Percentiles rank a stretch among this genome's conserved stretches.
Conservation (phyloP, 1,140 invertebrate species). For the Sycophila sp. region DNA sequence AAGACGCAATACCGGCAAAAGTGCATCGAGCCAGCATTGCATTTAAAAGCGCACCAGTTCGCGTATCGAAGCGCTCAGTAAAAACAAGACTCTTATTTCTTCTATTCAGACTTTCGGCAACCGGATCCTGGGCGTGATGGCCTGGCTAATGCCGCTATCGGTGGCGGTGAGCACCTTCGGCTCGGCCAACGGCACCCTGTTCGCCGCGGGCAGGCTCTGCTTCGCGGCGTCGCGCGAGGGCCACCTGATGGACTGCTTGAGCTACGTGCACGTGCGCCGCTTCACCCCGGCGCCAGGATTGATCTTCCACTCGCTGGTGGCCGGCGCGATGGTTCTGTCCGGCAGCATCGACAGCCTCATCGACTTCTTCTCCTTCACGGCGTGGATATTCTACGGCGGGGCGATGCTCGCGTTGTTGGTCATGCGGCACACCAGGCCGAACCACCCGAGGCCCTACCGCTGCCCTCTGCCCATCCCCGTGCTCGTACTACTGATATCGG, state of each 20-base stretch:
- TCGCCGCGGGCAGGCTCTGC: constrained; percentile 90
- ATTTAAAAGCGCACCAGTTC: too few species aligned
- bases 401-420: constrained; percentile 89
- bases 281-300: constrained; percentile 95
- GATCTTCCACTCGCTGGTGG: constrained; percentile 82
- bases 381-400: constrained; percentile 95
- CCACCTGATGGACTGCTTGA: constrained; percentile 91
- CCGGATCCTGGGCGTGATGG: constrained; percentile 83
- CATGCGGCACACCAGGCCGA: constrained; percentile 87
- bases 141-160: constrained; percentile 93
- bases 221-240: constrained; percentile 95
- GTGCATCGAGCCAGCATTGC: too few species aligned
- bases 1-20: too few species aligned
- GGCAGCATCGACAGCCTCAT: constrained; percentile 91
- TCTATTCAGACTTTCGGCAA: constrained; percentile 80
- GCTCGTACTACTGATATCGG: constrained; percentile 86
- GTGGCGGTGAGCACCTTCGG: constrained; percentile 97
- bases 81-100: too few species aligned
- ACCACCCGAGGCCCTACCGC: constrained; percentile 88
- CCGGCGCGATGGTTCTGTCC: constrained; percentile 84
- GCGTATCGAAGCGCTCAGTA: too few species aligned
- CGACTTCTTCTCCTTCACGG: constrained; percentile 95
- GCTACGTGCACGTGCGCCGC: constrained; percentile 90
- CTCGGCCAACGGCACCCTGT: constrained; percentile 95
- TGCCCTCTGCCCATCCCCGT: constrained; percentile 92